Evolutionary conservation across 2,888 invertebrate species (phyloP), one percentile per base, ranked within the genome.

Genomic region (Gordius sp.): DNA sequence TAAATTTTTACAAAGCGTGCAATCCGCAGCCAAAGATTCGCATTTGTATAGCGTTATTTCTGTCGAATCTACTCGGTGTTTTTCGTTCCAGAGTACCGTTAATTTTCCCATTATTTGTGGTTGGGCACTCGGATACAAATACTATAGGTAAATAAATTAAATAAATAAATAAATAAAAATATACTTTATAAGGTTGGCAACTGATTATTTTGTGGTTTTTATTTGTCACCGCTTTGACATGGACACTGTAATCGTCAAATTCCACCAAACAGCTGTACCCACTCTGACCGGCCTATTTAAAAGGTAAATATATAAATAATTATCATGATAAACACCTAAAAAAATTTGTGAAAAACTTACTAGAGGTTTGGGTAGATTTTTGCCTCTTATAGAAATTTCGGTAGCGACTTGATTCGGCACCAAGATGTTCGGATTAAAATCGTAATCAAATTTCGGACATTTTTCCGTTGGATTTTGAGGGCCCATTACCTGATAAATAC

Each of bases 11-110:
- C 97, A 97, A 47, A 89, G 75, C 57, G 89, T 89, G 71, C 93
- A 97, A 69, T 97, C 97, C 13, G 84, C 81, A 67, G 89, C 91
- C 61, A 93, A 74, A 60, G 85, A 81, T 69, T 83, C 82, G 73
- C 93, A 97, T 70, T 91, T 91, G 70, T 89, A 97, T 58, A 93
- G 72, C 55, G 82, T 80, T 56, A 91, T 82, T 65, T 20, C 16
- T 4, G 20, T 20, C 47, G 16, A 18, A 20, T 47, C 47, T n/a
- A 87, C 80, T 66, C 85, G 82, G 68, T 85, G 85, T 68, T 82
- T 81, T 59, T 80, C 76, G 69, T 86, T 86, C 84, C 85, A 86
- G n/a, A 83, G 80, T 41, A 87, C 80, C 63, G 80, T 81, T 18
- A 85, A 82, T 66, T 79, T 80, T n/a, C 47, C 47, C 8, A n/a